These are phyloP conservation scores for Gila orcuttii DNA, from an alignment of 2,113 vertebrate genomes.

Conservation along the genomic window DNA sequence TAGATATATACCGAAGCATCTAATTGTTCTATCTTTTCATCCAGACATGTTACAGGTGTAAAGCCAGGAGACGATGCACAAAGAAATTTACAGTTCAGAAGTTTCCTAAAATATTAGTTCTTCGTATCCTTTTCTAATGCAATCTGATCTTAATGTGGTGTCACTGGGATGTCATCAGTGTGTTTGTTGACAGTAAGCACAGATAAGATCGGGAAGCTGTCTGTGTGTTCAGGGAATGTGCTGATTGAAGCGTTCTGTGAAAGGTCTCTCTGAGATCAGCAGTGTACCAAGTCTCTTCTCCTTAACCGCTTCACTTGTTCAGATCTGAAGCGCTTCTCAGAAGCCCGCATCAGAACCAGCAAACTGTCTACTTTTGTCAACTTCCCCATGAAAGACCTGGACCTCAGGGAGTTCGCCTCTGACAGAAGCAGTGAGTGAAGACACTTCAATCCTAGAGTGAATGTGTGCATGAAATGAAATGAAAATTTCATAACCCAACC, in stretches of 20 bases:
- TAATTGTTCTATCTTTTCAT: neutral
- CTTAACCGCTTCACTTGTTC: conserved; percentile 73
- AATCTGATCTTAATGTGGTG: neutral
- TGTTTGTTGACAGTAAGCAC: conserved; percentile 24
- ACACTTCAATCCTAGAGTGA: neutral
- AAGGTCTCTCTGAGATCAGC: conserved; percentile 5
- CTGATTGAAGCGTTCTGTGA: neutral
- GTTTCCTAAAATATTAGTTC: conserved; percentile 97
- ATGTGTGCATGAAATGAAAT: neutral
- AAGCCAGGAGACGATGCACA: conserved; percentile 91
- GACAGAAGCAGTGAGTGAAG: conserved; percentile 90
- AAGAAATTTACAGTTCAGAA: conserved; percentile 99
- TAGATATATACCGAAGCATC: neutral
- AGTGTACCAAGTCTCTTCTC: conserved; percentile 53
- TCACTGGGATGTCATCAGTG: neutral
- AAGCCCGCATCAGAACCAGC: conserved; percentile 91
- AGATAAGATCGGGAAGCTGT: neutral
- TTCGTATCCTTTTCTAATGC: conserved; percentile 87
- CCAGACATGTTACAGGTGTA: conserved; percentile 94
- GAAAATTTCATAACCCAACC: too few species aligned
- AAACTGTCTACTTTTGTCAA: conserved; percentile 97
- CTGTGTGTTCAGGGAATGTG: conserved; percentile 10
- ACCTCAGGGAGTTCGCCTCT: conserved; percentile 93
- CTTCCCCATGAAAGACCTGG: conserved; percentile 94
- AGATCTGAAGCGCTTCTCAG: conserved; percentile 98